Base-by-base conservation (phyloP, 2,113 vertebrate genomes). In the Dicerorhinus sumatrensis region DNA sequence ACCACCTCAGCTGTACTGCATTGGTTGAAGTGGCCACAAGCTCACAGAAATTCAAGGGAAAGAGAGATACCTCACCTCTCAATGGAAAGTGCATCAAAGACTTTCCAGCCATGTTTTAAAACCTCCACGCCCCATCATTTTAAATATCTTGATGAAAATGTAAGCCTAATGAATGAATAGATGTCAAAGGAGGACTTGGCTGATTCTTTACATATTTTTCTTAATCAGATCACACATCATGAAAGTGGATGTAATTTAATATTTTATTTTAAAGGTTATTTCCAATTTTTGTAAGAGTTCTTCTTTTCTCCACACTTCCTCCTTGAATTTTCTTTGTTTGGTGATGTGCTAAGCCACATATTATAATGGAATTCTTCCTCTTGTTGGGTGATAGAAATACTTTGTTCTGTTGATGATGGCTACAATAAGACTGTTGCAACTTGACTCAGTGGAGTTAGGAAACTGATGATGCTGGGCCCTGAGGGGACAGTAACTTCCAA, bases 241-340 rank as follows among this genome's bases (percentile, higher is more conserved):
- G 39, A 91, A 67, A 84, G 70, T 39, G 51, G 16, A 58, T 8
- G 2, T 70, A 36, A 70, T 51, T 88, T 60, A 51, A 42, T 23
- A 63, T 93, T 88, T 63, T 88, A 29, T 54, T 76, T n/a, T 75
- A 84, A 89, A 86, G 10, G 29, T 75, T 72, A 82, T 46, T 75
- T 84, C n/a, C 48, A 73, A 18, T 29, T 81, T 89, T 60, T 83
- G 6, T 33, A 62, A 94, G 70, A 65, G 25, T 48, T 82, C 65
- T 54, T 88, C 90, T 46, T 81, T 85, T 87, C 31, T 36, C 25
- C 31, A 39, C 31, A 54, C 0, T 60, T 72, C 17, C 54, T 82
- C 79, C 10, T 4, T 72, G 39, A 82, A 79, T 72, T 51, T 36
- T 79, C 62, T 81, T 77, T 51, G 20, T 63, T 46, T 84, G 21